Percentiles rank a stretch among this genome's conserved stretches.
Conservation (phyloP, 1,140 invertebrate genomes). For the Dinothrombium tinctorium region DNA sequence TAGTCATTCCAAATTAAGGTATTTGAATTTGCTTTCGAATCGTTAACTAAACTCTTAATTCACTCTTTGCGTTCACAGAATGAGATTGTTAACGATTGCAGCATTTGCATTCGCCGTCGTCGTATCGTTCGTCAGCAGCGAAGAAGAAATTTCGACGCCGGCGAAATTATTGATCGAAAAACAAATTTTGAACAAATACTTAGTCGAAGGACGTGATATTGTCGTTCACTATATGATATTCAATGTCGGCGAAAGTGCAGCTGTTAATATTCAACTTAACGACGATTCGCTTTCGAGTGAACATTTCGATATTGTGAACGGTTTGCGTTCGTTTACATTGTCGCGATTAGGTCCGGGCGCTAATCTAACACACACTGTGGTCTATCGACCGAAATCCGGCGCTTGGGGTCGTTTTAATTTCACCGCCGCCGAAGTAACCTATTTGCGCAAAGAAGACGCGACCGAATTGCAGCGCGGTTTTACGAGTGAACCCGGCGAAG, state of each 20-base stretch:
- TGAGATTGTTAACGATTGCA: too few species aligned
- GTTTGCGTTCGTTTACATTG: constrained; percentile 53
- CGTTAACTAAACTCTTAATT: too few species aligned
- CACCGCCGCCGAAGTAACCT: constrained; percentile 73
- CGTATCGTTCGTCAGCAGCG: too few species aligned
- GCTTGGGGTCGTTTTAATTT: constrained; percentile 61
- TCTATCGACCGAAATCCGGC: constrained; percentile 67
- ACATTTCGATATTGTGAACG: constrained; percentile 61
- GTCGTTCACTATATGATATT: constrained; percentile 52
- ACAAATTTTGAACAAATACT: constrained; percentile 71
- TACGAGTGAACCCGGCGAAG: constrained; percentile 88
- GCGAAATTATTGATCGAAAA: constrained; percentile 28
- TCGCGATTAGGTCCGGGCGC: constrained; percentile 69
- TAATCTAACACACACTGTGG: constrained; percentile 80
- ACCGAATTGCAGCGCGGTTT: constrained; percentile 35
- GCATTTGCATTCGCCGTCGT: too few species aligned
- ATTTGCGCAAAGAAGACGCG: constrained; percentile 40
- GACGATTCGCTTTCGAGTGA: constrained; percentile 73
- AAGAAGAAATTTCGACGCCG: constrained; percentile 13
- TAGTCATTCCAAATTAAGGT: too few species aligned
- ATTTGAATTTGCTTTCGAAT: too few species aligned
- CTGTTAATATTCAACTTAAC: constrained; percentile 58
- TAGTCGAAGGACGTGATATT: constrained; percentile 94
- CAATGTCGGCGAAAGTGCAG: constrained; percentile 40
- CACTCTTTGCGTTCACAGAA: too few species aligned